These are phyloP conservation scores for Frankliniella intonsa DNA, from an alignment of 2,888 invertebrate genomes.

Conservation along the genomic window DNA sequence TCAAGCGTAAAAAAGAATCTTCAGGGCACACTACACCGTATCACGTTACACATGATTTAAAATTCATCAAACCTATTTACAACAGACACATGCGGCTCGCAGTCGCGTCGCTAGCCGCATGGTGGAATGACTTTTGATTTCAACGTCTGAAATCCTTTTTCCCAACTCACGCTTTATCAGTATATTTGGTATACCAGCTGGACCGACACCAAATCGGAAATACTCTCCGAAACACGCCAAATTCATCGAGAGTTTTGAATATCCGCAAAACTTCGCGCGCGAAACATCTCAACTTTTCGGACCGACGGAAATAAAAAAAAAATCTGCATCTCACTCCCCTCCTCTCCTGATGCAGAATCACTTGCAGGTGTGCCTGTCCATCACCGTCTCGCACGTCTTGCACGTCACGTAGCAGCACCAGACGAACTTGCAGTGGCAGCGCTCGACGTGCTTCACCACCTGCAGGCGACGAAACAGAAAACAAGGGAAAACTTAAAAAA, in stretches of 20 bases:
- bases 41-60: conserved; percentile 1
- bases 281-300: too few species aligned
- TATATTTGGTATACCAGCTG: too few species aligned
- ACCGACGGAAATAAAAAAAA: too few species aligned
- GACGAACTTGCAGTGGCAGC: conserved; percentile 81
- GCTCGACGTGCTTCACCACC: conserved; percentile 50
- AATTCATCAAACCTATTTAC: background rate
- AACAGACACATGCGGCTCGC: background rate
- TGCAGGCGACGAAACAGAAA: conserved; percentile 36
- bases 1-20: background rate
- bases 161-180: too few species aligned
- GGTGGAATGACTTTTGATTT: too few species aligned
- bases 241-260: too few species aligned
- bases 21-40: background rate
- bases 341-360: conserved; percentile 37
- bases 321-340: background rate
- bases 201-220: too few species aligned
- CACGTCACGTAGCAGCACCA: conserved; percentile 95
- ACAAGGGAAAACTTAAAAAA: too few species aligned
- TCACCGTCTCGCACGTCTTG: conserved; percentile 53
- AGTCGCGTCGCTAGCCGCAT: too few species aligned
- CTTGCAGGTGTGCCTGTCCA: conserved; percentile 49
- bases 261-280: too few species aligned
- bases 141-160: too few species aligned
- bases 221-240: too few species aligned